Conservation (phyloP, 2,113 vertebrate genomes). For the Pungitius pungitius region DNA sequence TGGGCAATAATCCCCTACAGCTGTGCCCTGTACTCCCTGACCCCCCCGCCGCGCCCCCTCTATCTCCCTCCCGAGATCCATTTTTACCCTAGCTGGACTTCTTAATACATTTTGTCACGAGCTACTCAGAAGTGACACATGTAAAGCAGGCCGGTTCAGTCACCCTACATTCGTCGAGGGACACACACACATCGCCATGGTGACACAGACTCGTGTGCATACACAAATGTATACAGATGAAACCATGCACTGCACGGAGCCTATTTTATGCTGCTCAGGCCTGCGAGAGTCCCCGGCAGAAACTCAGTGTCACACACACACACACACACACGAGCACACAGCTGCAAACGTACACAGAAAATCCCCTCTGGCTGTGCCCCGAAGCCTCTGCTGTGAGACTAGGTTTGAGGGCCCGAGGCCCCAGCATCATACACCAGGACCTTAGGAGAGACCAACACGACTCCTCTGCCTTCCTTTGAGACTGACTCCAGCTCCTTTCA, state of each 20-base stretch:
- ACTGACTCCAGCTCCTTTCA: conserved; percentile 59
- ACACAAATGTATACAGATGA: conserved; percentile 40
- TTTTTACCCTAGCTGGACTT: conserved; percentile 85
- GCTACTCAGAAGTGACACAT: conserved; percentile 93
- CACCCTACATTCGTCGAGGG: conserved; percentile 28
- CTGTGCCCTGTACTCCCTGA: conserved; percentile 90
- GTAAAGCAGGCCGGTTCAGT: conserved; percentile 77
- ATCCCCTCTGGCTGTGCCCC: conserved; percentile 73
- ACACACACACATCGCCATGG: conserved; percentile 20
- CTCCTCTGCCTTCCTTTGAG: conserved; percentile 62
- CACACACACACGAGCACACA: conserved; percentile 39
- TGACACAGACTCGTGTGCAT: conserved; percentile 31
- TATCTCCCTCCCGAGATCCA: conserved; percentile 75
- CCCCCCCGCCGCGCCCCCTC: conserved; percentile 28
- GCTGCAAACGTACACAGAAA: conserved; percentile 55
- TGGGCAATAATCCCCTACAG: conserved; percentile 97
- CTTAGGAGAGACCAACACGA: conserved; percentile 65
- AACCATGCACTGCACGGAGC: conserved; percentile 14
- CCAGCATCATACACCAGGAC: conserved; percentile 68
- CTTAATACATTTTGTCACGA: conserved; percentile 95
- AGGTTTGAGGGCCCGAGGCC: conserved; percentile 61
- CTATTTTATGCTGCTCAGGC: conserved; percentile 43
- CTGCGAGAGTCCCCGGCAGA: conserved; percentile 26
- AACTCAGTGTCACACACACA: conserved; percentile 33
- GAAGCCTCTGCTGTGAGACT: conserved; percentile 67